Base-by-base conservation (phyloP, 2,797 vertebrate species). In the Halcyon leucocephala region DNA sequence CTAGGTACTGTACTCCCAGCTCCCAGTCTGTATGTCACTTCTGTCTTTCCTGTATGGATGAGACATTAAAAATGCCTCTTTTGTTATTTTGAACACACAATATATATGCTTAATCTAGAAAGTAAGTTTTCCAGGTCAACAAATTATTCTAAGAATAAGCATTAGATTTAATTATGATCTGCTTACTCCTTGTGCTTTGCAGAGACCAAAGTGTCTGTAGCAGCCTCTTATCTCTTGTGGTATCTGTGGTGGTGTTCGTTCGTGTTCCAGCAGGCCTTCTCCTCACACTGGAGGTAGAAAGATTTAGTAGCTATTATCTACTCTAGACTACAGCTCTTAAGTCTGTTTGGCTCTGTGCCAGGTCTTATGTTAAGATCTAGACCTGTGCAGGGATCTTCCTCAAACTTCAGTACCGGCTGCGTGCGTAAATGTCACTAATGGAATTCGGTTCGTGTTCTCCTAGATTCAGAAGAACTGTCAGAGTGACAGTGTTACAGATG, bases 91-190 rank as follows among this genome's bases (percentile, higher is more conserved):
- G 44, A 64, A 31, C 20, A 31, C 6, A 3, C 69, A 52, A 7
- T 41, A 28, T 28, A 14, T 62, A 28, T 48, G 42, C 86, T 85
- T 86, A 70, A 80, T 90, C 51, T 91, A 89, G 74, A 87, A 91
- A 82, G 55, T 42, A 78, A 41, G 11, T 78, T 91, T 94, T 87
- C 60, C 86, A 78, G 76, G 85, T 89, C 95, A 94, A 22, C 0
- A 1, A 87, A 66, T 96, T 87, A 61, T 78, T 95, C 62, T 87
- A 77, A 89, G 91, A 92, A 42, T 83, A 95, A 91, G 82, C 69
- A 71, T 86, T 96, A 87, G 52, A 65, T 92, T 89, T 95, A 92
- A 84, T 94, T 92, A 78, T 81, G 72, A 83, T 87, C 79, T 89
- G 8, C 89, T 94, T 93, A 88, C 65, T 78, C 57, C 51, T 22